Evolutionary conservation across 1,140 invertebrate genomes (phyloP).

Genomic region (Diorhabda sublineata): DNA sequence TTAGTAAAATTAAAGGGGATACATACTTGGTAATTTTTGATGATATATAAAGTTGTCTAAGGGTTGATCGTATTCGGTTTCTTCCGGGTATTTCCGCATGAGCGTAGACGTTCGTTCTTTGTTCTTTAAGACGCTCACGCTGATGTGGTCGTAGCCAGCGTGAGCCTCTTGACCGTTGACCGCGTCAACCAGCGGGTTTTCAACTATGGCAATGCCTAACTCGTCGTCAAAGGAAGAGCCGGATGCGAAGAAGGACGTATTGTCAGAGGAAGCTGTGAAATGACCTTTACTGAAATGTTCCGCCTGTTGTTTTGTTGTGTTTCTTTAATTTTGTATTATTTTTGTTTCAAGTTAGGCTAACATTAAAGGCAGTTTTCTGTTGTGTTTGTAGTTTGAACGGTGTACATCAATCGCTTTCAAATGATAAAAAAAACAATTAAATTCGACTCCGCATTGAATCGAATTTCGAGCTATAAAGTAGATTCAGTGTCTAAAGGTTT

Average conservation of each 20-base stretch:
- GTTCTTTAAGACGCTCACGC: constrained; percentile 44
- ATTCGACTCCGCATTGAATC: too few species aligned
- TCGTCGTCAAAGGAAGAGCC: constrained; percentile 41
- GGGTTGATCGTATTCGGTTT: constrained; percentile 23
- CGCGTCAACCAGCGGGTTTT: constrained; percentile 47
- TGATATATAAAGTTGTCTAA: constrained; percentile 31
- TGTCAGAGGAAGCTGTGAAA: constrained; percentile 47
- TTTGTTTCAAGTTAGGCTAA: background rate
- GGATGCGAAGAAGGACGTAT: constrained; percentile 34
- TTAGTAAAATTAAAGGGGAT: constrained; percentile 23
- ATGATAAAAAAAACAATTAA: too few species aligned
- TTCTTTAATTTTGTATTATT: background rate
- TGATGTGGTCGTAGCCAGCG: constrained; percentile 43
- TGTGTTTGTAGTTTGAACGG: background rate
- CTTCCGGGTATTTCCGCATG: constrained; percentile 31
- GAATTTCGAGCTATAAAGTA: too few species aligned
- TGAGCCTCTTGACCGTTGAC: constrained; percentile 43
- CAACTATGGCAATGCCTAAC: constrained; percentile 41
- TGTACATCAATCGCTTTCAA: constrained; percentile 5
- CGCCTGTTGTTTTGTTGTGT: constrained; percentile 30
- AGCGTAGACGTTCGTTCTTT: constrained; percentile 32
- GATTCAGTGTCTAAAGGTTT: too few species aligned
- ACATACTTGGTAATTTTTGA: constrained; percentile 45
- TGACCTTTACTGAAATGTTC: constrained; percentile 50
- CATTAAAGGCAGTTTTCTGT: constrained; percentile 7